Base-by-base conservation (phyloP, 2,797 vertebrate species). In the Bradypodion ventrale region DNA sequence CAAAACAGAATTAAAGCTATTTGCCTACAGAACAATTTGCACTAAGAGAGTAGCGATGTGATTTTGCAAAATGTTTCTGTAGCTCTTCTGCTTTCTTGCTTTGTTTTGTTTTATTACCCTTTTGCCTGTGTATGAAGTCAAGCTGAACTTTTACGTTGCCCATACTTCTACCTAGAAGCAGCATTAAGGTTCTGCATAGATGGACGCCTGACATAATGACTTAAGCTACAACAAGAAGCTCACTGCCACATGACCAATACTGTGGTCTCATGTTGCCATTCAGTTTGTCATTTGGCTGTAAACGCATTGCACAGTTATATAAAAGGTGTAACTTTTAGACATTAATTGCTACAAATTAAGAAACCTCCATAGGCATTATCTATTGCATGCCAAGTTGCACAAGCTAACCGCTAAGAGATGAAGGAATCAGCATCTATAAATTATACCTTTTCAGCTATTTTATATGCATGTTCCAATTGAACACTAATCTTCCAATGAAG, bases 1-100 rank as follows among this genome's bases (percentile, higher is more conserved):
- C 68, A 87, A 91, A 87, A 59, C 78, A 80, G 49, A 56, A 49
- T 60, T 89, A 82, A 78, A 83, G 46, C 35, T 1, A 66, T 78
- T 81, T 88, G 72, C 56, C 3, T 6, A 13, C 69, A 75, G 66
- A 82, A 69, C 10, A n/a, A 15, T 62, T 81, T 0, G 0, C 21
- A 75, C 85, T 63, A 56, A 70, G 3, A 80, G 62, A 49, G 72
- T 25, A 60, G 19, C 0, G 0, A 56, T 56, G 32, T 66, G 79
- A 27, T 27, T 87, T 63, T 7, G 21, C n/a, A 82, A 69, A 44
- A 66, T 66, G 0, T 2, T 75, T 40, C 44, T 23, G 66, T 1
- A 6, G 3, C 2, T 21, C 35, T 49, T 52, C 25, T 35, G 4
- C 52, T 16, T 32, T 13, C 60, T 74, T 75, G 56, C 1, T n/a